Percentiles rank a stretch among this genome's conserved stretches.
Evolutionary conservation across 1,140 invertebrate genomes (phyloP).

Genomic region (Teleogryllus occipitalis): DNA sequence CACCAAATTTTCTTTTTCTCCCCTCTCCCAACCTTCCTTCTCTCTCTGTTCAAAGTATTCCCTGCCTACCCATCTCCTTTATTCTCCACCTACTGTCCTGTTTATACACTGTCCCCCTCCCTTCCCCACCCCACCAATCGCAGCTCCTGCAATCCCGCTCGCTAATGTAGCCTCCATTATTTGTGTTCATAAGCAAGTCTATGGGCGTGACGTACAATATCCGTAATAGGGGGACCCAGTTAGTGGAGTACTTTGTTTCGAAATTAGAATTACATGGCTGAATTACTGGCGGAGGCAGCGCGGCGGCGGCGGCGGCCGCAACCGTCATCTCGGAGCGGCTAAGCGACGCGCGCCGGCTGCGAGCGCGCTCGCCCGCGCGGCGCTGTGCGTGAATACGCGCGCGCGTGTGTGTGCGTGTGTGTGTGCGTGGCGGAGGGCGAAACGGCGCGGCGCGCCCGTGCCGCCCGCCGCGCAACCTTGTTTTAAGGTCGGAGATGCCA

Average conservation of each 20-base stretch:
- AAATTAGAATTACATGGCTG: constrained; percentile 17
- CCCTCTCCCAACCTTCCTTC: too few relatives aligned
- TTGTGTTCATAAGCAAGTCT: background rate
- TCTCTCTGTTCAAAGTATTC: too few relatives aligned
- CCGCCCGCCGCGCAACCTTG: background rate
- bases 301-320: background rate
- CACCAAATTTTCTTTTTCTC: too few relatives aligned
- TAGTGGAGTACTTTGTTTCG: constrained; percentile 14
- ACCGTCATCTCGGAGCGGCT: too few relatives aligned
- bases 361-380: too few relatives aligned
- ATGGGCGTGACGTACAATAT: constrained; percentile 3
- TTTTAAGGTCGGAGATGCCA: constrained; percentile 15
- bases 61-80: too few relatives aligned
- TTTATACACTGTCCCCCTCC: too few relatives aligned
- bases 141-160: background rate
- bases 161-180: background rate
- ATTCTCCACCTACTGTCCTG: too few relatives aligned
- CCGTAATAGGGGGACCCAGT: background rate
- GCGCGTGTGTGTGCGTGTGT: background rate
- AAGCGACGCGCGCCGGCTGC: too few relatives aligned
- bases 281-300: constrained; percentile 13
- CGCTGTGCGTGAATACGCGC: too few relatives aligned
- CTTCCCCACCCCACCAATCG: background rate
- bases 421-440: background rate
- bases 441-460: background rate